Percentiles rank a stretch among this genome's conserved stretches.
phyloP scores from a whole-genome alignment of 2,113 vertebrate species.

The Pao palembangensis region DNA sequence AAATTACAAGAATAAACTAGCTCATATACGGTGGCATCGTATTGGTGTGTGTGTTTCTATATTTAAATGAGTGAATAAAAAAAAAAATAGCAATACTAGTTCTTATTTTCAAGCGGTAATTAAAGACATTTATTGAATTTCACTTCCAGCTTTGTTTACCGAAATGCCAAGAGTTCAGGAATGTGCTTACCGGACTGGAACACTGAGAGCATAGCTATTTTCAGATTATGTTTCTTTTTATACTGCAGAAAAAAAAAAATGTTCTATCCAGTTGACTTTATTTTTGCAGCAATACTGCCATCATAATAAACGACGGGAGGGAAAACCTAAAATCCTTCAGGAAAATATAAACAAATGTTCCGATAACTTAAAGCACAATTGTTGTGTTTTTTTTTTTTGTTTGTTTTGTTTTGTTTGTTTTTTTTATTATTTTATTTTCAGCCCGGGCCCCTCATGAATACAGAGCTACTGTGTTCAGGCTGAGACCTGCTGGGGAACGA shows the following conservation, averaged over 20 bases:
- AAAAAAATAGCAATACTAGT: background rate
- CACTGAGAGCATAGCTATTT: conserved; percentile 56
- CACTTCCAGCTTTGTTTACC: conserved; percentile 15
- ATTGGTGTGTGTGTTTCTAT: background rate
- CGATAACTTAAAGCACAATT: too few species aligned
- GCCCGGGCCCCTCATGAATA: conserved; percentile 37
- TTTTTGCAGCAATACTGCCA: too few species aligned
- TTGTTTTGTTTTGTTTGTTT: too few species aligned
- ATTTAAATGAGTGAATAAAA: background rate
- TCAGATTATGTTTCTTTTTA: conserved; percentile 34
- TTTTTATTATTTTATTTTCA: background rate
- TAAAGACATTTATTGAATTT: conserved; percentile 58
- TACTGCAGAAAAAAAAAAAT: conserved; percentile 8
- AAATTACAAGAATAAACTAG: conserved; percentile 22
- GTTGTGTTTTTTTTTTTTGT: too few species aligned
- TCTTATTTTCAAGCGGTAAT: conserved; percentile 53
- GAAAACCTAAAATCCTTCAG: too few species aligned
- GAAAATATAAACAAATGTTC: too few species aligned
- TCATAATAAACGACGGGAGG: too few species aligned
- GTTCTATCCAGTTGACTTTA: too few species aligned
- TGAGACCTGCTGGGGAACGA: conserved; percentile 55
- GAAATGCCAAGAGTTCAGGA: too few species aligned
- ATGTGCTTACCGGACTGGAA: conserved; percentile 25
- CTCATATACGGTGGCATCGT: conserved; percentile 3
- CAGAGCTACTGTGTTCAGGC: conserved; percentile 30